Conservation (phyloP, 1,140 invertebrate species). For the Adoxophyes honmai region DNA sequence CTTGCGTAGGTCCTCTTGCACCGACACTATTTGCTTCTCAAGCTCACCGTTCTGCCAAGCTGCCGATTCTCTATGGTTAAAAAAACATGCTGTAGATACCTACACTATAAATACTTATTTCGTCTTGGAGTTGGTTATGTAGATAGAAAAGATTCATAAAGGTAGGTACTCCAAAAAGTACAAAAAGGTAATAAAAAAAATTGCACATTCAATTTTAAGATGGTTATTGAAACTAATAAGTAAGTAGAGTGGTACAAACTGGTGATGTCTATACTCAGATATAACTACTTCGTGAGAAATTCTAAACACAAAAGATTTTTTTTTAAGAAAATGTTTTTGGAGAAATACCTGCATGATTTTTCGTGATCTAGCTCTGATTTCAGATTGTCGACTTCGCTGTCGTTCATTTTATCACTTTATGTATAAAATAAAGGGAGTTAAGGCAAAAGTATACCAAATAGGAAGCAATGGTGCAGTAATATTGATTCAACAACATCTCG, state of each 20-base stretch:
- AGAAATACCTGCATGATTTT: constrained; percentile 61
- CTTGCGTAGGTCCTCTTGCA: constrained; percentile 69
- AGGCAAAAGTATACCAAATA: neutral
- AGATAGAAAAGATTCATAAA: no score
- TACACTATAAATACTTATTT: no score
- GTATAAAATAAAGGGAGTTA: no score
- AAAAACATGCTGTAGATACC: constrained; percentile 16
- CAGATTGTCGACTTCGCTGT: constrained; percentile 68
- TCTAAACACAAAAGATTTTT: no score
- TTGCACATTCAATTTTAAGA: no score
- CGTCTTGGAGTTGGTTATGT: no score
- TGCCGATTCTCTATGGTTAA: constrained; percentile 55
- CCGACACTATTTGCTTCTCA: constrained; percentile 65
- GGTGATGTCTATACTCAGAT: no score
- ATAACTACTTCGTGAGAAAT: no score
- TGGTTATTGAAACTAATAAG: no score
- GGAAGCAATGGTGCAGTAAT: neutral
- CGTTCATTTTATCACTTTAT: constrained; percentile 40
- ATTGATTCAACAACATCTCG: constrained; percentile 1
- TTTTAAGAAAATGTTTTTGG: constrained; percentile 10
- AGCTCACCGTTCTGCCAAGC: constrained; percentile 67
- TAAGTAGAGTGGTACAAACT: no score
- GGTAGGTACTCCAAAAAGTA: no score
- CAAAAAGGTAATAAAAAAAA: no score
- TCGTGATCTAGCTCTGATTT: constrained; percentile 73